Base-by-base conservation (phyloP, 1,140 invertebrate species). In the Leptonema lineaticorne region DNA sequence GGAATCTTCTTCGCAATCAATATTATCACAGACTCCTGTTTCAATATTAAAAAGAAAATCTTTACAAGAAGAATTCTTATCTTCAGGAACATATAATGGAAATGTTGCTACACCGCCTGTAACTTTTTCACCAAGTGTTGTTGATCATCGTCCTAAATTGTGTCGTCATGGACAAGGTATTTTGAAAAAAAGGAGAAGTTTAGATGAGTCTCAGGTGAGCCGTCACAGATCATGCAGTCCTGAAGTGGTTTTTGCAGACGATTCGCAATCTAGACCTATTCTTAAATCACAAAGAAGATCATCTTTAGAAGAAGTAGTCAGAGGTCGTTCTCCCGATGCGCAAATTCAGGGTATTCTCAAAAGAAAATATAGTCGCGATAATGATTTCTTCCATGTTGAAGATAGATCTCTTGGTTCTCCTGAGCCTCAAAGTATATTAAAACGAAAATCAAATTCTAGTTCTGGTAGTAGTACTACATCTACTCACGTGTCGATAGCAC, bases 21-120 rank as follows among this genome's bases (percentile, higher is more conserved):
- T 76, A 65, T 75, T 78, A 63, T 76, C 83, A 78, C 80, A 85
- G 76, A 81, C 79, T n/a, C 81, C 81, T 29, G 86, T 92, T 57
- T 92, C 90, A 30, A 93, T 92, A 73, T 78, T 92, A n/a, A 92
- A 92, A 79, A 84, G 89, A 72, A 92, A 92, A 79, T 84, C 85
- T 24, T 82, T 85, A 64, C 83, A 88, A 71, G 85, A 86, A 75
- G 87, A 90, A 69, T 82, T 78, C 74, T 78, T 76, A 56, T 78
- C 82, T 45, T 78, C 82, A 4, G 83, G 80, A 75, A 28, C 57
- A 16, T 77, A 81, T 60, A 86, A 79, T 71, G 81, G 84, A 72
- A 78, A 83, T 16, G 81, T 81, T 33, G 76, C 81, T 57, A 84
- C 85, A 46, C 88, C 87, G n/a, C 88, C 88, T 4, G 87, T 89